Conservation (phyloP, 2,113 vertebrate species). For the Lamprologus speciosus region DNA sequence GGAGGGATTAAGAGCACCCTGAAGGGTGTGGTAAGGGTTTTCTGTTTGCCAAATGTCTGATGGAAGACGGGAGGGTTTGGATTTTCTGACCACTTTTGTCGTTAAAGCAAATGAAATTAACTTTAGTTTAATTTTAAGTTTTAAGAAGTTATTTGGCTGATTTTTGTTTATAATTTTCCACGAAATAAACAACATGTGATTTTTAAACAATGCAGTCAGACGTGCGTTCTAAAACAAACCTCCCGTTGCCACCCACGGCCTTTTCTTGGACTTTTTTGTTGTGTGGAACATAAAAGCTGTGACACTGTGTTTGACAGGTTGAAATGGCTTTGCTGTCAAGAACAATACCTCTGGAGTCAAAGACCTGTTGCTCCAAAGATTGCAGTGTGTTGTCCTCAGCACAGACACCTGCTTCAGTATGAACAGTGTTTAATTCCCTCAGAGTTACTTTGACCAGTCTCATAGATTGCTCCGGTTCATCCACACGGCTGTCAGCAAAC, state of each 20-base stretch:
- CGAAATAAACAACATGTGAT: rapidly evolving
- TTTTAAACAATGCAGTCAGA: background rate
- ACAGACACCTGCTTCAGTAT: background rate
- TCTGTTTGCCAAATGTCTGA: rapidly evolving
- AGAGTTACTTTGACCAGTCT: background rate
- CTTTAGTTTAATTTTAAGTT: rapidly evolving
- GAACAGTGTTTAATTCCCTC: background rate
- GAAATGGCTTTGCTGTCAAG: background rate
- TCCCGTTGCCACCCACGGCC: background rate
- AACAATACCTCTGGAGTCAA: background rate
- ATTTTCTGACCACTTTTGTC: background rate
- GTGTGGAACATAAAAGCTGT: background rate
- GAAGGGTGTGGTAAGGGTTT: background rate
- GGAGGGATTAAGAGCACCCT: background rate
- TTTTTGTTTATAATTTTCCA: background rate
- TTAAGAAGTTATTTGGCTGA: background rate
- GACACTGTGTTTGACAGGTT: background rate
- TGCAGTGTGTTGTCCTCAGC: background rate
- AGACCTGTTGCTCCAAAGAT: background rate
- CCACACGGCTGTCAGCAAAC: background rate
- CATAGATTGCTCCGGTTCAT: background rate
- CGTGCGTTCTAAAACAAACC: background rate
- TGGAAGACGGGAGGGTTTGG: background rate
- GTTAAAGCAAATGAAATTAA: background rate
- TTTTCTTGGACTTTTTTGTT: background rate